Evolutionary conservation across 2,888 invertebrate genomes (phyloP).

Genomic region (Chrysodeixis includens): DNA sequence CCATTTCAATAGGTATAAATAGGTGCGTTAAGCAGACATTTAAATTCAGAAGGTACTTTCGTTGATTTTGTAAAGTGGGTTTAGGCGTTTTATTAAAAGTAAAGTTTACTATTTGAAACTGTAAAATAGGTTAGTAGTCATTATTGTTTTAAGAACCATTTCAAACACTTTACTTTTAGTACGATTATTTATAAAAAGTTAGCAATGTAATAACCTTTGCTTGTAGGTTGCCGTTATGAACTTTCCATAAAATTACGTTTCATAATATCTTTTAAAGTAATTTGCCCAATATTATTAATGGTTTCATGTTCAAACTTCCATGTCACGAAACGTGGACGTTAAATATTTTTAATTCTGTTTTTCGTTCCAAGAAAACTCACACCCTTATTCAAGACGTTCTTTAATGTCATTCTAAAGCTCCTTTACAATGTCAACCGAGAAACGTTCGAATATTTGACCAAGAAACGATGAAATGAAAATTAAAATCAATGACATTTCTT

Average conservation of each 20-base stretch:
- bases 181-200: not conserved
- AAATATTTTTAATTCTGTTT: too few species aligned
- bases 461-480: not conserved
- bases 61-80: slow-evolving; percentile 36
- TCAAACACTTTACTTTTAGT: not conserved
- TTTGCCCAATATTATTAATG: too few species aligned
- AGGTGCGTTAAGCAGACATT: slow-evolving; percentile 36
- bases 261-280: too few species aligned
- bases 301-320: too few species aligned
- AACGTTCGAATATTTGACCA: too few species aligned
- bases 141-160: slow-evolving; percentile 14
- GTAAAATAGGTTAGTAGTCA: not conserved
- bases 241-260: too few species aligned
- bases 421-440: too few species aligned
- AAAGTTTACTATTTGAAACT: slow-evolving; percentile 8
- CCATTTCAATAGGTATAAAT: slow-evolving; percentile 39
- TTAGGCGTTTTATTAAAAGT: slow-evolving; percentile 23
- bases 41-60: slow-evolving; percentile 28
- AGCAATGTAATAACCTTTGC: not conserved
- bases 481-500: not conserved
- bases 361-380: too few species aligned
- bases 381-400: too few species aligned
- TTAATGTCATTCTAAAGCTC: too few species aligned
- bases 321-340: too few species aligned
- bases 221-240: too few species aligned